Base-by-base conservation (phyloP, 2,888 invertebrate genomes). In the Ophonus ardosiacus region DNA sequence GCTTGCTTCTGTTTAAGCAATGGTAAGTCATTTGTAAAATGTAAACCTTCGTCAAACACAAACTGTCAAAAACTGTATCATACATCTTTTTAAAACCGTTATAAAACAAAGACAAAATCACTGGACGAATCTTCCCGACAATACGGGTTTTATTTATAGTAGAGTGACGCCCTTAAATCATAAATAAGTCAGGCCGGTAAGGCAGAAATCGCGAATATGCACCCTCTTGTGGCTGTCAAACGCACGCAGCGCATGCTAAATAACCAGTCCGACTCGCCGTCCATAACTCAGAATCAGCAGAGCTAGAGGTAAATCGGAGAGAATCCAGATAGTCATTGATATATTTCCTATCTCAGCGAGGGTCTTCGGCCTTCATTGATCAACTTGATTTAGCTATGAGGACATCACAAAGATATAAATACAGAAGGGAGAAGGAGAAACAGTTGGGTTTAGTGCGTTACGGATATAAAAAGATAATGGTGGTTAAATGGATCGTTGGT, bases 221-320 rank as follows among this genome's bases (percentile, higher is more conserved):
- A 61, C 81, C 65, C 17, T 40, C 59, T 74, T 74, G 68, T 71
- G 68, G 56, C 71, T 82, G 76, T 74, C 76, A 63, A 38, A 61
- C 40, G 61, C 83, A 83, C 1, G 56, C 24, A 24, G 40, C 76
- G 83, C 74, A 76, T 74, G 76, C 83, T 76, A 83, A 83, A 76
- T 76, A 83, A 59, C 76, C 59, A 59, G 56, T 24, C 18, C 17
- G 15, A 7, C n/a, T 15, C 51, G 56, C 40, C 18, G 43, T 8
- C 21, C 18, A 40, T 80, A 80, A 80, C 56, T 80, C 43, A 59
- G 61, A 31, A 61, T 38, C 38, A 17, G 43, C 31, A 31, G 31
- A 31, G 31, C 43, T 38, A 43, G 17, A 18, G 43, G 43, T 61
- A 8, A 61, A 80, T 15, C 38, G 38, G 38, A 17, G 57, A 18